phyloP scores from a whole-genome alignment of 2,113 vertebrate genomes.

The Notothenia rossii region DNA sequence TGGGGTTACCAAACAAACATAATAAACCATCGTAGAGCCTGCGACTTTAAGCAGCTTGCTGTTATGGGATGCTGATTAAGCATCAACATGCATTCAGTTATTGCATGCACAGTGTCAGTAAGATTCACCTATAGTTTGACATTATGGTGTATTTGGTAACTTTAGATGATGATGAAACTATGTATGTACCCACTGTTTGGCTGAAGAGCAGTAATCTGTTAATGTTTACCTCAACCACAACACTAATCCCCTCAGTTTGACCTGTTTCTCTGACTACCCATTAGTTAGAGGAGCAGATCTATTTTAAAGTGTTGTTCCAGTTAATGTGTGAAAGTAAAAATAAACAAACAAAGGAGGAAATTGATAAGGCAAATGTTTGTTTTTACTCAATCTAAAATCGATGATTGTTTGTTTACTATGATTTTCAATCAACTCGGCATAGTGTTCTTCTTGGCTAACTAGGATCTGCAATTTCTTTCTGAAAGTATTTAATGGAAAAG shows the following conservation, averaged over 20 bases:
- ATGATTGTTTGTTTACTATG: not conserved
- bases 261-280: constrained; percentile 16
- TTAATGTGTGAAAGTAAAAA: not conserved
- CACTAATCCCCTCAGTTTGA: constrained; percentile 33
- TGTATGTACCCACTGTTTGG: constrained; percentile 23
- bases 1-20: constrained; percentile 54
- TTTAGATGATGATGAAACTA: constrained; percentile 32
- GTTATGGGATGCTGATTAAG: constrained; percentile 41
- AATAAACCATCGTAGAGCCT: constrained; percentile 27
- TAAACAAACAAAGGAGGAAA: not conserved
- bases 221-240: constrained; percentile 52
- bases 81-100: not conserved
- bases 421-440: not conserved
- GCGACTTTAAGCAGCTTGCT: constrained; percentile 28
- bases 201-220: constrained; percentile 58
- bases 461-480: not conserved
- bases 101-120: constrained; percentile 36
- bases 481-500: not conserved
- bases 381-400: not conserved
- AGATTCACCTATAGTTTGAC: constrained; percentile 6
- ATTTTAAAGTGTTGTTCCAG: not conserved
- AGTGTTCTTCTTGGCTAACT: not conserved
- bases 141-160: constrained; percentile 25
- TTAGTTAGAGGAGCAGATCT: not conserved
- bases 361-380: not conserved